Percentiles rank a stretch among this genome's conserved stretches.
Evolutionary conservation across 2,888 invertebrate genomes (phyloP).

Genomic region (Buathra laborator): DNA sequence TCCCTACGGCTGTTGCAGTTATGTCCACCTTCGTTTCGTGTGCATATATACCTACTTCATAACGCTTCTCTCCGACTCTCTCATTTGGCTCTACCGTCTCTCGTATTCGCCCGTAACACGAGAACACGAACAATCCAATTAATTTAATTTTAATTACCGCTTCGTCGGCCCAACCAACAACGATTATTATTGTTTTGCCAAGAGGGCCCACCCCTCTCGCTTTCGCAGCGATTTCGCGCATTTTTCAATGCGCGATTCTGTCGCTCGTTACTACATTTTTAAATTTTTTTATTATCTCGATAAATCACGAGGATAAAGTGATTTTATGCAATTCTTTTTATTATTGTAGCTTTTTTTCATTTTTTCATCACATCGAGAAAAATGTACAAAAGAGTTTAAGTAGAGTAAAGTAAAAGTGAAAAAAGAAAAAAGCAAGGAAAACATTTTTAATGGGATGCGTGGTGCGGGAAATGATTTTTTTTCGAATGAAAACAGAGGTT

Average conservation of each 20-base stretch:
- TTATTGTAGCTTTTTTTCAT: no score
- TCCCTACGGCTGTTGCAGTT: conserved; percentile 46
- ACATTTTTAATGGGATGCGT: no score
- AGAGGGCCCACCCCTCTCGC: conserved; percentile 62
- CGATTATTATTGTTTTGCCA: conserved; percentile 76
- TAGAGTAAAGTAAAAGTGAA: no score
- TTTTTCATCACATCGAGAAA: no score
- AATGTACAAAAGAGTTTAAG: no score
- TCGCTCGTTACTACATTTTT: background rate
- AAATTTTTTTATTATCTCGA: background rate
- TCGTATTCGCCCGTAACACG: background rate
- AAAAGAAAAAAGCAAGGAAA: no score
- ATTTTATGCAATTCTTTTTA: background rate
- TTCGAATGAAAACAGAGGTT: no score
- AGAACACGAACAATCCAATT: conserved; percentile 78
- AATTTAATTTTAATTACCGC: conserved; percentile 83
- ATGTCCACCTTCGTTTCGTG: conserved; percentile 34
- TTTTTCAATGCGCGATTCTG: background rate
- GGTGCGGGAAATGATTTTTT: no score
- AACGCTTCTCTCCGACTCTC: background rate
- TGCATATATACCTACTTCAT: conserved; percentile 18
- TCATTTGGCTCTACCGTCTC: background rate
- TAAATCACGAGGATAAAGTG: background rate
- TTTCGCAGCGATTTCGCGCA: background rate
- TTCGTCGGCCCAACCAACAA: conserved; percentile 71